Conservation (phyloP, 2,113 vertebrate genomes). For the Pedetes capensis region DNA sequence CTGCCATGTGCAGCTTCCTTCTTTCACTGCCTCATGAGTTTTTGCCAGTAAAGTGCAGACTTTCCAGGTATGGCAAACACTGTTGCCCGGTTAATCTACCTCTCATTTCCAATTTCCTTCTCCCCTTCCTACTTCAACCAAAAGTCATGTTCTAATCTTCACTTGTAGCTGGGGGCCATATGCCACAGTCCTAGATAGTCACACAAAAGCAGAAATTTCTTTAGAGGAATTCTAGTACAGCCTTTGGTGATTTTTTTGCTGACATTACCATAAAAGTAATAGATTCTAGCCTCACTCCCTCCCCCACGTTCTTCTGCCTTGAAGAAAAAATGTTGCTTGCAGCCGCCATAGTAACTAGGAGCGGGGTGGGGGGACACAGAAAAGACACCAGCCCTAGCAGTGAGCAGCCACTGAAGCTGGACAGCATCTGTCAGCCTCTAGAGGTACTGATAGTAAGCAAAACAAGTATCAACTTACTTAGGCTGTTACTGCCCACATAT, state of each 20-base stretch:
- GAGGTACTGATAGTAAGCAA: background rate
- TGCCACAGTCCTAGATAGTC: background rate
- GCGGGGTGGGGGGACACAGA: no score
- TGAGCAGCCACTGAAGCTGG: background rate
- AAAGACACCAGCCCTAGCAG: background rate
- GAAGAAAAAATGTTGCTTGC: background rate
- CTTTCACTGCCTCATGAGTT: fast-evolving
- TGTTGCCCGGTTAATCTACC: background rate
- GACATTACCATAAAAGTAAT: background rate
- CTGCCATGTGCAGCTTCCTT: background rate
- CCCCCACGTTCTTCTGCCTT: background rate
- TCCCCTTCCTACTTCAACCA: background rate
- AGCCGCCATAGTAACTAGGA: background rate
- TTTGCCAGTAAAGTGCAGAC: background rate
- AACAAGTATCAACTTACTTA: background rate
- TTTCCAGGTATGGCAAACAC: background rate
- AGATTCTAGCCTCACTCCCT: background rate
- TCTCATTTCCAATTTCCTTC: background rate
- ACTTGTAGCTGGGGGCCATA: no score
- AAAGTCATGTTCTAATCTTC: fast-evolving
- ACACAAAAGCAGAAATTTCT: background rate
- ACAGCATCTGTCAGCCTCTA: background rate
- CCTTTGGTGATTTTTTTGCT: background rate
- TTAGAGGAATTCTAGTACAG: background rate
- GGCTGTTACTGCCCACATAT: background rate